A percentile compares a stretch with the other conserved stretches of the same genome.
Evolutionary conservation across 1,140 invertebrate species (phyloP).

Genomic region (Sminthurides bifidus): DNA sequence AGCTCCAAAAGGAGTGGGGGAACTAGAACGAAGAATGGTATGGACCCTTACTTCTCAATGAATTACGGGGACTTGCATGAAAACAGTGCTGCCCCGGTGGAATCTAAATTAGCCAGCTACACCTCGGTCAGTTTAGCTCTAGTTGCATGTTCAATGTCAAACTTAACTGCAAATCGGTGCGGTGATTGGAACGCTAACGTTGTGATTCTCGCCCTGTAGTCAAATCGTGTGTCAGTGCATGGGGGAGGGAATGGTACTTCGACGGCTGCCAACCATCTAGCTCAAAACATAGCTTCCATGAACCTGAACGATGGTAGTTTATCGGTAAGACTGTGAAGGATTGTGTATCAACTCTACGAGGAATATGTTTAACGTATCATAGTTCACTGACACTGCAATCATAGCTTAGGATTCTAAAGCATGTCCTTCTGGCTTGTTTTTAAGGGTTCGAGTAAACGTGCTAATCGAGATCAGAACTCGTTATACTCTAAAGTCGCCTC

Average conservation of each 20-base stretch:
- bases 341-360: conserved; percentile 17
- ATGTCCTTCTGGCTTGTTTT: too few relatives aligned
- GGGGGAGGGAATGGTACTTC: conserved; percentile 37
- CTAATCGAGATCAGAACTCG: too few relatives aligned
- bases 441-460: too few relatives aligned
- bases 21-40: conserved; percentile 28
- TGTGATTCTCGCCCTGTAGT: too few relatives aligned
- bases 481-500: not conserved
- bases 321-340: conserved; percentile 19
- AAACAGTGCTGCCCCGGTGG: conserved; percentile 65
- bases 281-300: conserved; percentile 46
- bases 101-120: conserved; percentile 72
- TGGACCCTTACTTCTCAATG: conserved; percentile 41
- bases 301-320: conserved; percentile 38
- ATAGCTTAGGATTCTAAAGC: too few relatives aligned
- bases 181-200: too few relatives aligned
- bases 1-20: too few relatives aligned
- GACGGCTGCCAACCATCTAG: conserved; percentile 33
- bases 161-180: too few relatives aligned
- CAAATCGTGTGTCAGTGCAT: not conserved
- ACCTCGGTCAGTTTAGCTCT: conserved; percentile 40
- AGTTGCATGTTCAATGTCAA: too few relatives aligned
- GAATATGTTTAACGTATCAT: too few relatives aligned
- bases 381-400: too few relatives aligned
- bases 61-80: conserved; percentile 47